Evolutionary conservation across 1,140 invertebrate species (phyloP), one percentile per base, ranked within the genome.

Genomic region (Trachymyrmex cornetzi): DNA sequence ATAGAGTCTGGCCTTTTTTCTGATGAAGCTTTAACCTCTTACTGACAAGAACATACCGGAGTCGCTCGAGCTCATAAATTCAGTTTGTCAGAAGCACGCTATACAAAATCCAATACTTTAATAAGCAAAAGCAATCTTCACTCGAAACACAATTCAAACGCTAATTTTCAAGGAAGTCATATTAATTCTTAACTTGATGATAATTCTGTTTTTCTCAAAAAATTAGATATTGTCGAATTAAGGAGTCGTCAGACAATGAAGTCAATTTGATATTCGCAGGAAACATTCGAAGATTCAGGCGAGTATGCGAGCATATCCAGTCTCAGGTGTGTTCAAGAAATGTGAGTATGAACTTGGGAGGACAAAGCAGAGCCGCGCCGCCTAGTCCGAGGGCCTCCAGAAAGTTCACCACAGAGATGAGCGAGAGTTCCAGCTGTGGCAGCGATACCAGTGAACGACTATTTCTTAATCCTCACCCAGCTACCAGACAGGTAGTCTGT

Each of bases 301-400:
- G 99, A 91, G 98, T 99, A 75, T 99, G 99, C 95, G 99, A 99
- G 95, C 98, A 99, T 94, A 98, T 99, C 85, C 99, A 99, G 94
- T 97, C 97, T 5, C 98, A 98, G 92, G 98, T 99, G 61, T 98
- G 98, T 88, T 95, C 93, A 14, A 93, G 96, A 89, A 94, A 93
- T 75, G 91, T 92, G 6, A 91, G 92, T 38, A 59, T 95, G 38
- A 93, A 95, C 57, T 93, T 96, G 22, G 94, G 95, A 4, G 95
- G 96, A 24, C 96, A 96, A 3, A 96, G 95, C 63, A 96, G 97
- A 77, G 96, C 97, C 9, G 96, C 97, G 6, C 96, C 97, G 6
- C 96, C 97, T 14, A 98, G 97, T 90, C 98, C 98, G 3, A 93
- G 97, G 72, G 97, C 97, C 1, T 96, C 94, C 77, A 93, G 96